These are phyloP conservation scores for Patagioenas fasciata DNA, from an alignment of 2,113 vertebrate genomes.

Conservation along the genomic window DNA sequence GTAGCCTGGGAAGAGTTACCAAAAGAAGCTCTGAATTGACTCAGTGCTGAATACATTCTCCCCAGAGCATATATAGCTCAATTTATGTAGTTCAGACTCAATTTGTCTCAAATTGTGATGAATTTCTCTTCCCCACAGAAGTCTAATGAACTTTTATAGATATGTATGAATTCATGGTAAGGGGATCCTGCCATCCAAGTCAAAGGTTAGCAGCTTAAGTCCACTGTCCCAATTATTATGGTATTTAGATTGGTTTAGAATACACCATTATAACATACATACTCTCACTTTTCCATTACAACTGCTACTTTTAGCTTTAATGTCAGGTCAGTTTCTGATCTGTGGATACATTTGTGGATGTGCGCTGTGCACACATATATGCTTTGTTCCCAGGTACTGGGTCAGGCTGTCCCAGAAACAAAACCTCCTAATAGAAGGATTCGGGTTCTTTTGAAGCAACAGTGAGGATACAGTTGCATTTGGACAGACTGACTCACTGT, in stretches of 20 bases:
- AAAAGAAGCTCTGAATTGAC: neutral
- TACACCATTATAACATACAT: neutral
- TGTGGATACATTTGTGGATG: neutral
- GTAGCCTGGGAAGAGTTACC: neutral
- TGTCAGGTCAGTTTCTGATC: neutral
- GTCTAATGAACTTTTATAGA: neutral
- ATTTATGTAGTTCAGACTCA: neutral
- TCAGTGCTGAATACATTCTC: neutral
- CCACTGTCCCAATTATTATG: neutral
- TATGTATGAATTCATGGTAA: neutral
- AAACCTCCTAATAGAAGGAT: neutral
- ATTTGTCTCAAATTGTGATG: neutral
- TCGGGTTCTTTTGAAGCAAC: neutral
- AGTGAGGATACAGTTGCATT: neutral
- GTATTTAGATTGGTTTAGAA: neutral
- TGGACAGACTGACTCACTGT: neutral
- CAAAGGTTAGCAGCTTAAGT: neutral
- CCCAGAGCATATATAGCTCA: neutral
- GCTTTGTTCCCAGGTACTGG: neutral
- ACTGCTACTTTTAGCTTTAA: neutral
- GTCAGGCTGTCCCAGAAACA: neutral
- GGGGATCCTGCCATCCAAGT: neutral
- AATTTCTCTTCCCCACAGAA: neutral
- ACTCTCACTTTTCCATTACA: neutral
- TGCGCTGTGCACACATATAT: neutral